These are phyloP conservation scores for Xiphorhynchus erythropygius DNA, from an alignment of 2,797 vertebrate species.

Conservation along the genomic window DNA sequence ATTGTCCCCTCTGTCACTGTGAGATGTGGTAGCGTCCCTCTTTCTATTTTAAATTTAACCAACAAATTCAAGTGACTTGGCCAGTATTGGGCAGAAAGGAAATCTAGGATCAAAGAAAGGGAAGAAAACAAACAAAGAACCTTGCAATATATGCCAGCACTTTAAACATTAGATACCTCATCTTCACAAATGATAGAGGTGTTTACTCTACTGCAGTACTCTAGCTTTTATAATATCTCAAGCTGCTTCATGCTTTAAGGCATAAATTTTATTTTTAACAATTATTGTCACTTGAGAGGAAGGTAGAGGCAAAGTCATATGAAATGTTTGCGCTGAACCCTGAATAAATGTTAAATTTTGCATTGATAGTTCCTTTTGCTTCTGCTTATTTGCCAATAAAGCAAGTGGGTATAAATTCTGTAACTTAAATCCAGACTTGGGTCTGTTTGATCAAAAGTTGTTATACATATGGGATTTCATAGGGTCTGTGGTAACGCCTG, in stretches of 20 bases:
- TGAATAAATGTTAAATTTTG: not conserved
- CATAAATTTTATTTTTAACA: not conserved
- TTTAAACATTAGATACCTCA: not conserved
- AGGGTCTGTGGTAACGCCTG: not conserved
- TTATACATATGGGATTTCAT: accelerated
- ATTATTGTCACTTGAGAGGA: not conserved
- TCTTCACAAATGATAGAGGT: not conserved
- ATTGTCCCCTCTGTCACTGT: not conserved
- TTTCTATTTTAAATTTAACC: not conserved
- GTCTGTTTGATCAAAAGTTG: not conserved
- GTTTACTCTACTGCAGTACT: not conserved
- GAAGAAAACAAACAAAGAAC: not conserved
- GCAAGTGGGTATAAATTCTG: not conserved
- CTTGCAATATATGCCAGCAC: not conserved
- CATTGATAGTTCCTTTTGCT: not conserved
- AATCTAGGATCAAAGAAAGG: not conserved
- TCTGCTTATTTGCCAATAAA: not conserved
- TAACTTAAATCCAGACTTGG: not conserved
- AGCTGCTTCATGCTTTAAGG: not conserved
- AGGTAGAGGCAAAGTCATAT: not conserved
- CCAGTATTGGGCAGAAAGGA: not conserved
- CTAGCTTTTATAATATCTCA: not conserved
- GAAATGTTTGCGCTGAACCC: not conserved
- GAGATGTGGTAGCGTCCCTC: not conserved
- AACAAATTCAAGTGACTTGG: not conserved